phyloP scores from a whole-genome alignment of 2,113 vertebrate genomes.

The Grammomys dolichurus region DNA sequence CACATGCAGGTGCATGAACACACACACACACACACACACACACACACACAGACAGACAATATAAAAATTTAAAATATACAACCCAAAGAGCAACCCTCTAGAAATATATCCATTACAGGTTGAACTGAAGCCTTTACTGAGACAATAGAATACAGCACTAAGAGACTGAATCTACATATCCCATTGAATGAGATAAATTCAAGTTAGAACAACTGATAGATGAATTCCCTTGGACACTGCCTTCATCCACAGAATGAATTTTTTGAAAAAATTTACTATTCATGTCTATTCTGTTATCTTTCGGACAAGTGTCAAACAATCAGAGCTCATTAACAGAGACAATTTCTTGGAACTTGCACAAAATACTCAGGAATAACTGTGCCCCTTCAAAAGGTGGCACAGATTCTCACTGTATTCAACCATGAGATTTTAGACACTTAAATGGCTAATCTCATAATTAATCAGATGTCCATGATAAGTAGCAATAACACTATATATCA shows the following conservation, averaged over 20 bases:
- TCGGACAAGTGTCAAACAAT: conserved; percentile 50
- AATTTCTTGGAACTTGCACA: conserved; percentile 30
- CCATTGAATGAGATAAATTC: conserved; percentile 23
- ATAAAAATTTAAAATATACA: not conserved
- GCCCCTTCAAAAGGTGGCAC: conserved; percentile 24
- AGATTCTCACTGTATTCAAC: not conserved
- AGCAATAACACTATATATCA: not conserved
- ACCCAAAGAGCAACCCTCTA: not conserved
- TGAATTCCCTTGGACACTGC: conserved; percentile 14
- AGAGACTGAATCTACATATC: not conserved
- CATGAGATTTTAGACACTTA: not conserved
- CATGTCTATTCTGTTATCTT: conserved; percentile 49
- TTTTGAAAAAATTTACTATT: conserved; percentile 53
- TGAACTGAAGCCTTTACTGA: not conserved
- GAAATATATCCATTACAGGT: not conserved
- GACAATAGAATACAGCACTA: not conserved
- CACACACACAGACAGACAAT: not conserved
- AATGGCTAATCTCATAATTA: not conserved
- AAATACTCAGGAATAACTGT: conserved; percentile 53
- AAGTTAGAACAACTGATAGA: not conserved
- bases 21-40: not conserved
- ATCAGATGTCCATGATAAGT: not conserved
- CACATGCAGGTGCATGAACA: not conserved
- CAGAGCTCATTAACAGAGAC: conserved; percentile 66
- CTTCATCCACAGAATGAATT: conserved; percentile 34